Base-by-base conservation (phyloP, 1,140 invertebrate genomes). In the Gonatopus flavifemur region DNA sequence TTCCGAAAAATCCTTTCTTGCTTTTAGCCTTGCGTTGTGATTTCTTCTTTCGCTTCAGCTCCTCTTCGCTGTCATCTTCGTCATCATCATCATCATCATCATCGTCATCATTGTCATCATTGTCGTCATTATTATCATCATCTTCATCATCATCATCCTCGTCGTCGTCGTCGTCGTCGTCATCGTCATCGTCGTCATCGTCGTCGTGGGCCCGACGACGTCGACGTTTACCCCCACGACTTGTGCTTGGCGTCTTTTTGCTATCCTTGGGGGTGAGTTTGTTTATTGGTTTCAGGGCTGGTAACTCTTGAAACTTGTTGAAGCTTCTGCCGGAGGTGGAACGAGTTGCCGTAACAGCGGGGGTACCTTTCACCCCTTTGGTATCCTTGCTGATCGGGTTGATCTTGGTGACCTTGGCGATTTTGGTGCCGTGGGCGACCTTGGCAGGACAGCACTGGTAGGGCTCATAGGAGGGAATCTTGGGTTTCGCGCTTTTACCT, bases 381-480 rank as follows among this genome's bases (percentile, higher is more conserved):
- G 48, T 50, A 40, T 54, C 58, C 70, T 72, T 69, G 52, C 38
- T 55, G 59, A 69, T 59, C 35, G 82, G 80, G 64, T 80, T 82
- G 65, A 83, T 77, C 76, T 87, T 87, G 61, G 86, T 84, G 64
- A 82, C 79, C 76, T 86, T 87, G 65, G 86, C 82, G 65, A 87
- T 78, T 82, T 88, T 88, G 64, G 84, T 86, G 47, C 80, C 79
- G 62, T 81, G 83, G 63, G 84, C 83, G 74, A 86, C 83, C 83
- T 89, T 89, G 78, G 87, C 87, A 73, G 88, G 90, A 84, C 89
- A 93, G 85, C 89, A 91, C 82, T 91, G 88, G 83, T 90, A 93
- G 66, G 89, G 87, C 85, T 89, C 87, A 81, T 89, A 90, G 74
- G 85, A 84, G 78, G 86, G 84, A 68, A 77, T 72, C 78, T 84